Evolutionary conservation across 1,140 invertebrate species (phyloP), one percentile per base, ranked within the genome.

Genomic region (Stegodyphus dumicola): DNA sequence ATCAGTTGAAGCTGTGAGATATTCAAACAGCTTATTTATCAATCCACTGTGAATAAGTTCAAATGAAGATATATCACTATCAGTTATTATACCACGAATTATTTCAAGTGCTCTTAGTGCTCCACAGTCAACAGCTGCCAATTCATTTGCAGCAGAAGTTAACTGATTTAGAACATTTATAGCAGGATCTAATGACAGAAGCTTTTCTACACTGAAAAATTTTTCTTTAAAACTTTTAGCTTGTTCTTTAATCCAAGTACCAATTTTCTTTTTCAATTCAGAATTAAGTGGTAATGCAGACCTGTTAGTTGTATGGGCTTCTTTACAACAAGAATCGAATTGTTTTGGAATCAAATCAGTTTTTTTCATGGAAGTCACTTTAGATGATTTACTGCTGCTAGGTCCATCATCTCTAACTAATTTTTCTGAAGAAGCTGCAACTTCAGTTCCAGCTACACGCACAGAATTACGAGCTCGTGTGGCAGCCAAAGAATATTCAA

Each of bases 11-110:
- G 56, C 13, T 73, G 88, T 13, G 92, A 95, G 88, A 98, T 92
- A 91, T 95, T 98, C 89, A 94, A 93, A 92, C 86, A 99, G 92
- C 71, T 96, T 94, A 86, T 94, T 94, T 10, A 99, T 95, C 64
- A 99, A 92, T 79, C 97, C 97, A 87, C 96, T 98, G 90, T 99
- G 97, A 90, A 98, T 99, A 70, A 99, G 95, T 92, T 99, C 98
- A 92, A 99, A 99, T 1, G 98, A 97, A 78, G 97, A 98, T 87
- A 99, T 97, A 90, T 99, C 97, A 89, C 96, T 97, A 88, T 97
- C 95, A 83, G 95, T 92, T 75, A 99, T 93, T 88, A 98, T 96
- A 88, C 95, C 94, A 74, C 95, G 93, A 71, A 99, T 93, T 89
- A 96, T 95, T 49, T 93, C 91, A 49, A 99, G 91, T 6, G 95